A percentile compares a stretch with the other conserved stretches of the same genome.
phyloP scores from a whole-genome alignment of 2,113 vertebrate genomes.

The Sturnus vulgaris region DNA sequence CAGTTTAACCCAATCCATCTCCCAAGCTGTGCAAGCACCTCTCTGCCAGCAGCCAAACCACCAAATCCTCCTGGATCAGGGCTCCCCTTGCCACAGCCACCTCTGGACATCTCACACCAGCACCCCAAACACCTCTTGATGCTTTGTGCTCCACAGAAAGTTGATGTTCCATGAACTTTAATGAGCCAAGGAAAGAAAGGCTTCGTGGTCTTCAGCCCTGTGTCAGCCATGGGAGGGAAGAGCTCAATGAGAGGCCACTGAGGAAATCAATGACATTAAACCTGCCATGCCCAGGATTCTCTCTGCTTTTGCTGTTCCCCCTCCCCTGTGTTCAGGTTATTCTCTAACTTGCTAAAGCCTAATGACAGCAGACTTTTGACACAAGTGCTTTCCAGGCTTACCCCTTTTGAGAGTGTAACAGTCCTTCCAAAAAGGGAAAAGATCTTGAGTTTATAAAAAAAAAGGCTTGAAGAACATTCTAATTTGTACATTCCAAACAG shows the following conservation, averaged over 20 bases:
- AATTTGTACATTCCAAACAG: background rate
- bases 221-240: background rate
- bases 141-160: background rate
- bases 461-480: background rate
- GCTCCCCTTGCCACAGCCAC: background rate
- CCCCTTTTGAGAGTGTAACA: background rate
- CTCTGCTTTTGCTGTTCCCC: background rate
- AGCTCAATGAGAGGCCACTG: background rate
- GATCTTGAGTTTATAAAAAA: background rate
- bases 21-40: fast-evolving
- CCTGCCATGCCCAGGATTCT: fast-evolving
- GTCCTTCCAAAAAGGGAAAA: background rate
- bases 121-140: background rate
- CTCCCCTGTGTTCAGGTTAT: background rate
- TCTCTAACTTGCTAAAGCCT: background rate
- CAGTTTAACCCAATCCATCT: fast-evolving
- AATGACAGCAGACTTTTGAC: background rate
- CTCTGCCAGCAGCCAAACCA: fast-evolving
- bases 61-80: background rate
- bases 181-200: background rate
- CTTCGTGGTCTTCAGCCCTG: fast-evolving
- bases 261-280: background rate
- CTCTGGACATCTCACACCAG: background rate
- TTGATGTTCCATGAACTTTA: background rate
- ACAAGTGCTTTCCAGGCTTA: background rate